phyloP scores from a whole-genome alignment of 2,888 invertebrate species.

The Nomada flava region DNA sequence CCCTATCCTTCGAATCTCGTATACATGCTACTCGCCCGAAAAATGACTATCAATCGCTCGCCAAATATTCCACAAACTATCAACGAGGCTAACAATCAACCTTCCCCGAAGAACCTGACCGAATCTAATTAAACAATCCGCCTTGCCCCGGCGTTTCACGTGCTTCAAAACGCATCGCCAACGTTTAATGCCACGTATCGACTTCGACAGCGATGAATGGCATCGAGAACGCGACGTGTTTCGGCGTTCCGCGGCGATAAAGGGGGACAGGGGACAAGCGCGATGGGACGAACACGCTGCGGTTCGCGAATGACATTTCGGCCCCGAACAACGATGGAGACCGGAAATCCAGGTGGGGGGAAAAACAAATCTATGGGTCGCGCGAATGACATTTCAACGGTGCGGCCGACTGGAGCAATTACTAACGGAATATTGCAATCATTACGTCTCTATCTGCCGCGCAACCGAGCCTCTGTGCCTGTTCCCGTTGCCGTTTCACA shows the following conservation, averaged over 20 bases:
- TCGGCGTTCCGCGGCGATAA: constrained; percentile 8
- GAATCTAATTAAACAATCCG: constrained; percentile 60
- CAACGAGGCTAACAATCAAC: constrained; percentile 19
- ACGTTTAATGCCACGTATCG: constrained; percentile 73
- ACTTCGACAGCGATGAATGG: constrained; percentile 73
- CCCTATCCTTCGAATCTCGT: background rate
- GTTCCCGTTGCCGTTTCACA: constrained; percentile 49
- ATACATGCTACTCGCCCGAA: background rate
- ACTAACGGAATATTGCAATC: constrained; percentile 85
- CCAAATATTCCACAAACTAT: background rate
- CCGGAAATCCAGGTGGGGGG: constrained; percentile 42
- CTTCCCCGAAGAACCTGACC: constrained; percentile 44
- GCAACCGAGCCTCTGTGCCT: constrained; percentile 34
- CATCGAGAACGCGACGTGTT: constrained; percentile 56
- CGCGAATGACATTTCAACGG: constrained; percentile 73
- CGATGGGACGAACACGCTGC: constrained; percentile 81
- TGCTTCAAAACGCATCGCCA: constrained; percentile 66
- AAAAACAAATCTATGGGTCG: constrained; percentile 70
- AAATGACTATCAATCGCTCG: background rate
- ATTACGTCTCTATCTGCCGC: constrained; percentile 77
- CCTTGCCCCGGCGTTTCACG: constrained; percentile 45
- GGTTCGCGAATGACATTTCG: constrained; percentile 86
- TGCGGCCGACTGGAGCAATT: constrained; percentile 87
- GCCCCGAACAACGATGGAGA: constrained; percentile 40
- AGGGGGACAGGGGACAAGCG: constrained; percentile 15